These are phyloP conservation scores for Premnoplex brunnescens DNA, from an alignment of 2,797 vertebrate species.

Conservation along the genomic window DNA sequence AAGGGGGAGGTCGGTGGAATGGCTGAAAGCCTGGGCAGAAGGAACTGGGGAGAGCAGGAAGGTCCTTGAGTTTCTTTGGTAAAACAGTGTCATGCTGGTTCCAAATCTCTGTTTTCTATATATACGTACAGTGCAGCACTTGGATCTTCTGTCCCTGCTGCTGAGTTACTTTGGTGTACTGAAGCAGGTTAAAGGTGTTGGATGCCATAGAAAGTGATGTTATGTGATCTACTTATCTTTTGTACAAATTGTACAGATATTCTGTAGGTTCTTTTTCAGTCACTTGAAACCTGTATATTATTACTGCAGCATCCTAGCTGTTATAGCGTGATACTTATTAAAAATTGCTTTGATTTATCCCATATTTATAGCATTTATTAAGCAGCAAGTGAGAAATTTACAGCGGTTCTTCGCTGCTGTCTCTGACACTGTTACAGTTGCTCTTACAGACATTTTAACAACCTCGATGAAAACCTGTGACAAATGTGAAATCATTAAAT, in stretches of 20 bases:
- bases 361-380: neutral
- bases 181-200: neutral
- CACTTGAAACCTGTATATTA: neutral
- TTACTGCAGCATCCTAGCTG: neutral
- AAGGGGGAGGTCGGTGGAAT: neutral
- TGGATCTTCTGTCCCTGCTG: neutral
- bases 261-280: neutral
- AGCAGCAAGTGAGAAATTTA: neutral
- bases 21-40: neutral
- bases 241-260: neutral
- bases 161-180: neutral
- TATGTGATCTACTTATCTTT: too few relatives aligned
- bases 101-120: neutral
- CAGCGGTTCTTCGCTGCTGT: neutral
- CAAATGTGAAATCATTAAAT: neutral
- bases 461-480: neutral
- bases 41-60: neutral
- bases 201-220: neutral
- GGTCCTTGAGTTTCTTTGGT: neutral
- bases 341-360: neutral
- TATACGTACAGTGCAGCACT: neutral
- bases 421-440: neutral
- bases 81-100: neutral
- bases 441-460: neutral
- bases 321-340: neutral